phyloP scores from a whole-genome alignment of 2,113 vertebrate genomes.

The Clupea harengus region DNA sequence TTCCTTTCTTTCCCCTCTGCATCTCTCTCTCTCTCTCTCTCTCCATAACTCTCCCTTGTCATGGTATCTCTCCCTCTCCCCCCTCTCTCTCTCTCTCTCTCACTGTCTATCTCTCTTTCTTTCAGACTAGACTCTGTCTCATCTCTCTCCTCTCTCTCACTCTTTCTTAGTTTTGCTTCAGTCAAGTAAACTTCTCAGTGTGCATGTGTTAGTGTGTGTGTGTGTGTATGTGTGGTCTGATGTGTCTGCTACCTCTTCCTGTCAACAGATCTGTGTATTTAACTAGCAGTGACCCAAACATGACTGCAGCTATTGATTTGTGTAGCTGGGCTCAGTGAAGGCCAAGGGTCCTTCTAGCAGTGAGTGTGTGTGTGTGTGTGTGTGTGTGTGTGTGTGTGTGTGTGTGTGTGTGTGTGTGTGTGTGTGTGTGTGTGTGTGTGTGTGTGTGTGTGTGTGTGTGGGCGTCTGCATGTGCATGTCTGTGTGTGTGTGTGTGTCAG shows the following conservation, averaged over 20 bases:
- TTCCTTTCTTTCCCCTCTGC: too few relatives aligned
- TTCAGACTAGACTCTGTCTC: too few relatives aligned
- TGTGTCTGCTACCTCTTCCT: constrained; percentile 39
- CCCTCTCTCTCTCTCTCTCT: background rate
- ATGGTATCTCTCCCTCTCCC: too few relatives aligned
- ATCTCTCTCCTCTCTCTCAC: too few relatives aligned
- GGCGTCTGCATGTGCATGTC: background rate
- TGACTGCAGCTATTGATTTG: constrained; percentile 37
- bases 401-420: background rate
- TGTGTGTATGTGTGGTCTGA: constrained; percentile 13
- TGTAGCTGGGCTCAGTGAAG: constrained; percentile 32
- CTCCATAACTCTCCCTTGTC: too few relatives aligned
- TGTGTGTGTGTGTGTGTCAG: constrained; percentile 26
- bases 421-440: background rate
- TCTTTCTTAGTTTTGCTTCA: too few relatives aligned
- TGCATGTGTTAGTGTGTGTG: background rate
- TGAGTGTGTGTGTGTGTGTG: background rate
- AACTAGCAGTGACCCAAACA: constrained; percentile 32
- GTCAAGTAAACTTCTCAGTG: background rate
- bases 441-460: background rate
- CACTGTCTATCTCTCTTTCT: too few relatives aligned
- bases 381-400: background rate
- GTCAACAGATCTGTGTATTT: constrained; percentile 51
- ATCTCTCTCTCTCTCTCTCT: too few relatives aligned
- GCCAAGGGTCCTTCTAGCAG: constrained; percentile 21